Conservation (phyloP, 2,797 vertebrate species). For the Mastacembelus armatus region DNA sequence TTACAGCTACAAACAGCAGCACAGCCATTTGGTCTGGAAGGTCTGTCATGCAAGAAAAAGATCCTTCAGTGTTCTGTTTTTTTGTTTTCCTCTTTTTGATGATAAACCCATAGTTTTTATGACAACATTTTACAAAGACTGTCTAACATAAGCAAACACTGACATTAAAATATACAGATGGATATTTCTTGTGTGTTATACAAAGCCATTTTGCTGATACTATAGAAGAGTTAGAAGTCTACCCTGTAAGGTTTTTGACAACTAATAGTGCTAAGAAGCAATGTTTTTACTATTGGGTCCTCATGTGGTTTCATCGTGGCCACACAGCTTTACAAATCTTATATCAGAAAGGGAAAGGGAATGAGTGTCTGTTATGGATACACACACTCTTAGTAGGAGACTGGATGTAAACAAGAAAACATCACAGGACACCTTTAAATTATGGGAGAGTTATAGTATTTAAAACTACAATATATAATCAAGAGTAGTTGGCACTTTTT, state of each 20-base stretch:
- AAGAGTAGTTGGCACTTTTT: neutral
- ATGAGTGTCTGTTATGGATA: no score
- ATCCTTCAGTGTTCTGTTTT: neutral
- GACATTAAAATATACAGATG: neutral
- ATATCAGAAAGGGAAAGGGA: no score
- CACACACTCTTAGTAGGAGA: neutral
- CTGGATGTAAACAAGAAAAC: neutral
- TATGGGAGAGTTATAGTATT: neutral
- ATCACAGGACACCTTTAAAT: neutral
- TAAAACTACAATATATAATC: neutral
- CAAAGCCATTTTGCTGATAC: neutral
- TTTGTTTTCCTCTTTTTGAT: no score
- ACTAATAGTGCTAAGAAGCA: neutral
- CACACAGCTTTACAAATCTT: neutral
- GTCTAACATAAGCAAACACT: neutral
- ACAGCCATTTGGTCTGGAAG: neutral
- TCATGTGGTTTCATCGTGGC: conserved; percentile 1
- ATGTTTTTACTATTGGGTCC: neutral
- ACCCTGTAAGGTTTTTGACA: neutral
- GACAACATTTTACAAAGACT: neutral
- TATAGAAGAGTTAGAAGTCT: neutral
- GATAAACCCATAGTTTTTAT: no score
- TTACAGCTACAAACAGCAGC: neutral
- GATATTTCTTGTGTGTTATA: neutral
- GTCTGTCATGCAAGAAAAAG: neutral